phyloP scores from a whole-genome alignment of 2,113 vertebrate genomes.

The Dicaeum eximium region DNA sequence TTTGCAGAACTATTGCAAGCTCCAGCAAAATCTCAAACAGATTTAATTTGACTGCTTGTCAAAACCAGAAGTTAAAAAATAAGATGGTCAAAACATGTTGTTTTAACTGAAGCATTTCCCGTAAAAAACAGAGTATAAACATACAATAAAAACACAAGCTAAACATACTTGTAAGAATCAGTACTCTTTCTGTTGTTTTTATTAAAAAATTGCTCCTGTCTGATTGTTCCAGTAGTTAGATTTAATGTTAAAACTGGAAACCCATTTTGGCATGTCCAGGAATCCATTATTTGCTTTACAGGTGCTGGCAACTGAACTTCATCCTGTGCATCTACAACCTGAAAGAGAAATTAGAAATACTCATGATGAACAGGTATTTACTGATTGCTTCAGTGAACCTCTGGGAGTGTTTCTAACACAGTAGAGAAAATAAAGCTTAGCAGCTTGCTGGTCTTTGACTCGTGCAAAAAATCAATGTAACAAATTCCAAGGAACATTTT shows the following conservation, averaged over 20 bases:
- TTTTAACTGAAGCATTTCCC: background rate
- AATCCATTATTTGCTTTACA: constrained; percentile 79
- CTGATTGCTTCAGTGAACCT: background rate
- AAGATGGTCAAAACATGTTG: background rate
- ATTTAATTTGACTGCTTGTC: background rate
- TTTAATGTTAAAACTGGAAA: constrained; percentile 77
- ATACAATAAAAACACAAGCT: background rate
- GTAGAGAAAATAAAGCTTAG: background rate
- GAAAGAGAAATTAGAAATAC: background rate
- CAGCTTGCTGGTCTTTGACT: background rate
- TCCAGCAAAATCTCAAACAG: background rate
- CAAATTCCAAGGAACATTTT: background rate
- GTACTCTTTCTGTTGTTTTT: constrained; percentile 51
- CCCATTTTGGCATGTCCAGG: constrained; percentile 75
- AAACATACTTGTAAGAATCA: constrained; percentile 66
- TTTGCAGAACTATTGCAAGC: background rate
- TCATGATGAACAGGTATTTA: background rate
- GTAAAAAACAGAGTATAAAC: background rate
- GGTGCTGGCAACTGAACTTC: constrained; percentile 70
- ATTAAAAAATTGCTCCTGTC: constrained; percentile 68
- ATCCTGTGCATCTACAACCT: constrained; percentile 73
- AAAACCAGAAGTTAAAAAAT: background rate
- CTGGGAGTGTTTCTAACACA: background rate
- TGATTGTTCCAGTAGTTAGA: constrained; percentile 67
- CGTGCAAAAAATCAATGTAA: background rate